phyloP scores from a whole-genome alignment of 2,113 vertebrate species.

The Pomatostomus ruficeps region DNA sequence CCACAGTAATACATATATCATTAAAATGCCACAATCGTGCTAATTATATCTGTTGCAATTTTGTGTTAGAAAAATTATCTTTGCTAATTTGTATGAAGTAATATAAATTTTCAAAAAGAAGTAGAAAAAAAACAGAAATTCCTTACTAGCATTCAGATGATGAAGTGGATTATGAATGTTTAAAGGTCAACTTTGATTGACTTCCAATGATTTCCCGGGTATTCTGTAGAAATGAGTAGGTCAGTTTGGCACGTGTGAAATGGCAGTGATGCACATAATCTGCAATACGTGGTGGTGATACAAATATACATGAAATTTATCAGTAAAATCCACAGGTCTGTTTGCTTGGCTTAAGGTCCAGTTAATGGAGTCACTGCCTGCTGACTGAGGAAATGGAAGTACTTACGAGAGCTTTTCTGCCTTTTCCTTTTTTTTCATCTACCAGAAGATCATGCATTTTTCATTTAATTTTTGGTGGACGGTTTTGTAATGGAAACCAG shows the following conservation, averaged over 20 bases:
- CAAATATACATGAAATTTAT: neutral
- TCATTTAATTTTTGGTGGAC: neutral
- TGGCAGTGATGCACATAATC: neutral
- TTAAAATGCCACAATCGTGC: neutral
- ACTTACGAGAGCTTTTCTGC: neutral
- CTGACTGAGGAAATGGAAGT: neutral
- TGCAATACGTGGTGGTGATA: neutral
- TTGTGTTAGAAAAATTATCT: neutral
- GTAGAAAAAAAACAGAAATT: neutral
- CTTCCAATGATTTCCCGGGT: neutral
- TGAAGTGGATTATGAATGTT: neutral
- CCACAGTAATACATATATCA: neutral
- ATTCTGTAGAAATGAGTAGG: neutral
- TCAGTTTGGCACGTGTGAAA: neutral
- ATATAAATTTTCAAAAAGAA: neutral
- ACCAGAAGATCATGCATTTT: neutral
- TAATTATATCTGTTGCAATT: neutral
- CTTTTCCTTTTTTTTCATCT: neutral
- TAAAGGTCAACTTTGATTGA: neutral
- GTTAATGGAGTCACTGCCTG: neutral
- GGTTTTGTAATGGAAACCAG: neutral
- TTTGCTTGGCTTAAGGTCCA: neutral
- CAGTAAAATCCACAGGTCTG: neutral
- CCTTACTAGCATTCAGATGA: neutral
- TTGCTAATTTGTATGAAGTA: neutral